A percentile compares a stretch with the other conserved stretches of the same genome.
phyloP scores from a whole-genome alignment of 2,113 vertebrate genomes.

The Vidua chalybeata region DNA sequence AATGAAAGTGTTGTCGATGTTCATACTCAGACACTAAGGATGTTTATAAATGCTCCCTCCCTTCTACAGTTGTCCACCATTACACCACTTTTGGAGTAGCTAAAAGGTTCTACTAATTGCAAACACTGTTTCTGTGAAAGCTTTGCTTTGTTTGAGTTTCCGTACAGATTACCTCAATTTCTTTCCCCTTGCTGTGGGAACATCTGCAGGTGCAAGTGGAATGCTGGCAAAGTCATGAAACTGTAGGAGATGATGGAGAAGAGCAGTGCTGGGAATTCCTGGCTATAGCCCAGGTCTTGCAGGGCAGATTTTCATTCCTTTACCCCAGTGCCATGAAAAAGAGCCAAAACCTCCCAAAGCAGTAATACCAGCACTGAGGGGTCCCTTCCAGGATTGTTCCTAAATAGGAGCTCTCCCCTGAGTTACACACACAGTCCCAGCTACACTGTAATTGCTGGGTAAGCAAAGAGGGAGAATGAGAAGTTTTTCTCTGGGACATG shows the following conservation, averaged over 20 bases:
- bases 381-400: not conserved
- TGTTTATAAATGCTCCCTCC: not conserved
- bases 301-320: not conserved
- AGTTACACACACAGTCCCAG: not conserved
- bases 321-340: not conserved
- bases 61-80: not conserved
- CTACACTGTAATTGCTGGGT: not conserved
- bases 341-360: not conserved
- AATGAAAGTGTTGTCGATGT: not conserved
- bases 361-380: not conserved
- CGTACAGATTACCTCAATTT: not conserved
- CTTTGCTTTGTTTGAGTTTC: not conserved
- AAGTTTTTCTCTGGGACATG: not conserved
- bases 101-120: not conserved
- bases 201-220: not conserved
- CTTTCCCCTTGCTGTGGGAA: not conserved
- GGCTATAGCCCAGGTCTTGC: not conserved
- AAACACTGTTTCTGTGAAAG: not conserved
- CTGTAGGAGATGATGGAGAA: accelerated
- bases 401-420: not conserved
- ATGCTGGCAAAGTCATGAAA: not conserved
- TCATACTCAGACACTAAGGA: not conserved
- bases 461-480: not conserved
- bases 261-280: not conserved
- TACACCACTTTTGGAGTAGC: not conserved